Evolutionary conservation across 2,113 vertebrate genomes (phyloP).

Genomic region (Notarius quadriscutis): DNA sequence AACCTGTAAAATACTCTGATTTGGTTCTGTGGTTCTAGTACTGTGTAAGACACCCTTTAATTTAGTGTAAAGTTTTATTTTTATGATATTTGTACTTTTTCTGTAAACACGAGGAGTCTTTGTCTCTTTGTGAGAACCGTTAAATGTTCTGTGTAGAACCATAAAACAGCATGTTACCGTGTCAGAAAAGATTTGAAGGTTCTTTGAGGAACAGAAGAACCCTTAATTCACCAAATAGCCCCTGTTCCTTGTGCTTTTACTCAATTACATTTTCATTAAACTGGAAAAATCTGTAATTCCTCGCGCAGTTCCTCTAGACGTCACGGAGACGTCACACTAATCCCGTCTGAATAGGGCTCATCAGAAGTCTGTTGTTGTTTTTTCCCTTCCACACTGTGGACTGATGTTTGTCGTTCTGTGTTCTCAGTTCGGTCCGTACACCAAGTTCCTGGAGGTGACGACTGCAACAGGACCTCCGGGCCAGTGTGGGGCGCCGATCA

Average conservation of each 20-base stretch:
- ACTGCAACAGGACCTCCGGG: slow-evolving; percentile 90
- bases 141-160: neutral
- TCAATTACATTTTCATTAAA: neutral
- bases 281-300: neutral
- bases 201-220: neutral
- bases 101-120: neutral
- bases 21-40: neutral
- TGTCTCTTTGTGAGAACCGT: neutral
- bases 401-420: neutral
- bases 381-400: neutral
- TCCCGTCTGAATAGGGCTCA: neutral
- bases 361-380: neutral
- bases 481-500: slow-evolving; percentile 83
- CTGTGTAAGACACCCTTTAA: neutral
- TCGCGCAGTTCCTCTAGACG: neutral
- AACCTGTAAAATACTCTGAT: neutral
- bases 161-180: neutral
- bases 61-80: neutral
- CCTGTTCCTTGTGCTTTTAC: neutral
- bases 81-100: neutral
- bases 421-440: slow-evolving; percentile 83
- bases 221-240: neutral
- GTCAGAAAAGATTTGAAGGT: neutral
- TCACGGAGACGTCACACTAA: neutral
- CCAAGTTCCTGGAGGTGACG: slow-evolving; percentile 82